phyloP scores from a whole-genome alignment of 2,797 vertebrate species.

The Lophius americanus region DNA sequence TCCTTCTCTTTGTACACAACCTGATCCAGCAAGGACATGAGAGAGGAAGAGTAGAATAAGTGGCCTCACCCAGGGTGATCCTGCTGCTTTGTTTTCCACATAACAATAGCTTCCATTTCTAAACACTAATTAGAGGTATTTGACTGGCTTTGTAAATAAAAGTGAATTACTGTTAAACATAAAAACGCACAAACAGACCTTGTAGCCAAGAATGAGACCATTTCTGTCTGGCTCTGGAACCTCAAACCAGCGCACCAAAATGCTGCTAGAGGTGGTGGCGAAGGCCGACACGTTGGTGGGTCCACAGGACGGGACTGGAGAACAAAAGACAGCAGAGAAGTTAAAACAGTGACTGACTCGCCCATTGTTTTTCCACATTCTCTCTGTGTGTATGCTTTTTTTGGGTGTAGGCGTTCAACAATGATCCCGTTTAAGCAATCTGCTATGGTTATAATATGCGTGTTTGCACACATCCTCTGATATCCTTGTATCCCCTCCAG shows the following conservation, averaged over 20 bases:
- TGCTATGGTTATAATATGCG: slow-evolving; percentile 2
- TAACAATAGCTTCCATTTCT: slow-evolving; percentile 12
- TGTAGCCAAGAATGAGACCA: slow-evolving; percentile 93
- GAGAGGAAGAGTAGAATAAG: not conserved
- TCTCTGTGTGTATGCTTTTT: slow-evolving; percentile 8
- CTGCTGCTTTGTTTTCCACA: slow-evolving; percentile 1
- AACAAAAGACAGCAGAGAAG: slow-evolving; percentile 23
- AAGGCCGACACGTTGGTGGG: slow-evolving; percentile 91
- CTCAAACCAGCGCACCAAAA: slow-evolving; percentile 91
- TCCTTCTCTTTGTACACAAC: slow-evolving; percentile 94
- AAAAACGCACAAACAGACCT: slow-evolving; percentile 76
- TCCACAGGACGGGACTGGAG: slow-evolving; percentile 79
- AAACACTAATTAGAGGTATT: slow-evolving; percentile 15
- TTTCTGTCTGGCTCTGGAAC: slow-evolving; percentile 91
- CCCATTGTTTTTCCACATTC: slow-evolving; percentile 13
- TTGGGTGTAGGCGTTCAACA: not conserved
- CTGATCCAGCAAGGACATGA: slow-evolving; percentile 66
- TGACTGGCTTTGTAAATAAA: slow-evolving; percentile 14
- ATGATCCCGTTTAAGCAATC: slow-evolving; percentile 15
- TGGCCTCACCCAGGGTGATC: not conserved
- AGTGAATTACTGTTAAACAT: not conserved
- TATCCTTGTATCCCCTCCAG: slow-evolving; percentile 35
- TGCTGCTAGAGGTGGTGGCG: slow-evolving; percentile 93
- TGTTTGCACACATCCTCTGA: slow-evolving; percentile 18
- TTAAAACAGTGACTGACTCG: slow-evolving; percentile 1